These are phyloP conservation scores for Teleogryllus occipitalis DNA, from an alignment of 1,140 invertebrate species.

Conservation along the genomic window DNA sequence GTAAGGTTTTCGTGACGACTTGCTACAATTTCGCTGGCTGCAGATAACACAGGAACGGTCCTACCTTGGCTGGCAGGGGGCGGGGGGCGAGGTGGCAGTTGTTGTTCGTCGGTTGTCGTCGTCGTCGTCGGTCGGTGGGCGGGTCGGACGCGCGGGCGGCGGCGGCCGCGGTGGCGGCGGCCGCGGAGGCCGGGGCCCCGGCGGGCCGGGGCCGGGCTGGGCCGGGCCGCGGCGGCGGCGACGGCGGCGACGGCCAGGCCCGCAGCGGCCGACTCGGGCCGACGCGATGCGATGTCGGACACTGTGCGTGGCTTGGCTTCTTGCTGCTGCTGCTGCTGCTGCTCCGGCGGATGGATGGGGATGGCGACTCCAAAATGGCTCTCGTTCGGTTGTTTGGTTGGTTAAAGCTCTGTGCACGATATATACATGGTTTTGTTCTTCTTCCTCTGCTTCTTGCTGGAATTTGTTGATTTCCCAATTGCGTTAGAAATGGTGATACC, in stretches of 20 bases:
- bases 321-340: constrained; percentile 51
- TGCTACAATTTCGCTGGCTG: constrained; percentile 8
- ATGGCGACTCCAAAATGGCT: no score
- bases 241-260: no score
- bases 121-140: neutral
- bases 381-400: neutral
- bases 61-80: constrained; percentile 17
- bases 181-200: constrained; percentile 27
- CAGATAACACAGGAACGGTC: constrained; percentile 16
- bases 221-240: no score
- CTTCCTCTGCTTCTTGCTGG: neutral
- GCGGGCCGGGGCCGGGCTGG: constrained; percentile 31
- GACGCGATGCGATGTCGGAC: neutral
- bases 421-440: neutral
- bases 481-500: neutral
- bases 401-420: neutral
- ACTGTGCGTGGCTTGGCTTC: neutral
- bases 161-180: neutral
- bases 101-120: neutral
- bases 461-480: neutral
- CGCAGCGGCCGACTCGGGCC: no score
- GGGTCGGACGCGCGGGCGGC: neutral
- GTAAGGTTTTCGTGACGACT: neutral
- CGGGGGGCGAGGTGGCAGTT: neutral
- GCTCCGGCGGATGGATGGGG: constrained; percentile 66